Evolutionary conservation across 2,113 vertebrate genomes (phyloP).

Genomic region (Dasyornis broadbenti): DNA sequence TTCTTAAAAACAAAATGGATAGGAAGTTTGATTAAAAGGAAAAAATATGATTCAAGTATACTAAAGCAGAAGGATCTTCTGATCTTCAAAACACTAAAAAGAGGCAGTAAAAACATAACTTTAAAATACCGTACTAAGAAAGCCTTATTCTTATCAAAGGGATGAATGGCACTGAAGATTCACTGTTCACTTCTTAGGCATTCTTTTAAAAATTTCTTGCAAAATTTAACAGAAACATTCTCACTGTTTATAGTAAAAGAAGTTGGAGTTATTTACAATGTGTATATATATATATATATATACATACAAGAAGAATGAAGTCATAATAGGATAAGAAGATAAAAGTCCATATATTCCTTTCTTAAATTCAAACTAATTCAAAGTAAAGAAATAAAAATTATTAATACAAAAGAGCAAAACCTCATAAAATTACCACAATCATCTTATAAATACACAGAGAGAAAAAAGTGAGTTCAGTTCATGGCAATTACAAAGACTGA

Average conservation of each 20-base stretch:
- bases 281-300: accelerated
- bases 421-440: background rate
- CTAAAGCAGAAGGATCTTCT: background rate
- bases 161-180: background rate
- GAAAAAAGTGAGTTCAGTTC: background rate
- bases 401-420: background rate
- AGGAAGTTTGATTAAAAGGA: background rate
- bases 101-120: background rate
- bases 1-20: background rate
- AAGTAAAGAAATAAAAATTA: background rate
- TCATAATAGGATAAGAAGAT: background rate
- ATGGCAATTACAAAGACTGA: background rate
- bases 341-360: background rate
- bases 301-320: background rate
- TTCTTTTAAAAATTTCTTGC: background rate
- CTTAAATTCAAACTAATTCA: background rate
- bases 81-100: background rate
- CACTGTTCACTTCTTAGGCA: background rate
- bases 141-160: background rate
- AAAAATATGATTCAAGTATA: background rate
- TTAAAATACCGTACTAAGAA: background rate
- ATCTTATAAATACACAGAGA: background rate
- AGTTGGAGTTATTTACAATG: background rate
- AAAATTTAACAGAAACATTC: background rate
- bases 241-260: background rate